These are phyloP conservation scores for Sitobion miscanthi DNA, from an alignment of 1,140 invertebrate species.

Conservation along the genomic window DNA sequence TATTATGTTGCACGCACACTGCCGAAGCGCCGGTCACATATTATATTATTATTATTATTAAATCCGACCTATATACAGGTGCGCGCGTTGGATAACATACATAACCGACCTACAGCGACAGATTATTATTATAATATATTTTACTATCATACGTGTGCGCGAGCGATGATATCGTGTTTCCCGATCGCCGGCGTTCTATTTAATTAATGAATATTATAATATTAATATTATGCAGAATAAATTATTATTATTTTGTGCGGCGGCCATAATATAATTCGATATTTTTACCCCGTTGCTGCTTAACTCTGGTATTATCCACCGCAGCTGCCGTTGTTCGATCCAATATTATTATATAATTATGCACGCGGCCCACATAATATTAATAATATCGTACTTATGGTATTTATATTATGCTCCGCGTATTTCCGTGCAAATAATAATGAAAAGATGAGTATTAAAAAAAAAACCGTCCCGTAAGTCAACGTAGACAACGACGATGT, in stretches of 20 bases:
- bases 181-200: not conserved
- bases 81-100: not conserved
- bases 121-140: not conserved
- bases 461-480: not conserved
- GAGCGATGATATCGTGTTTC: not conserved
- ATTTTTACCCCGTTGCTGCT: not conserved
- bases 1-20: not conserved
- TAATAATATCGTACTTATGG: not conserved
- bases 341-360: not conserved
- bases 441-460: not conserved
- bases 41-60: not conserved
- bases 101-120: not conserved
- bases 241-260: not conserved
- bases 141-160: not conserved
- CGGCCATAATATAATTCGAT: not conserved
- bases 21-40: not conserved
- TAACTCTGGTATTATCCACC: not conserved
- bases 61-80: not conserved
- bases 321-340: too few relatives aligned
- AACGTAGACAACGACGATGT: not conserved
- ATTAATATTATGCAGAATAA: not conserved
- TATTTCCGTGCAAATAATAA: not conserved
- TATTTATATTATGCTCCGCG: not conserved
- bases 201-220: not conserved
- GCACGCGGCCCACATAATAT: too few relatives aligned